Evolutionary conservation across 2,797 vertebrate genomes (phyloP).

Genomic region (Peromyscus attwateri): DNA sequence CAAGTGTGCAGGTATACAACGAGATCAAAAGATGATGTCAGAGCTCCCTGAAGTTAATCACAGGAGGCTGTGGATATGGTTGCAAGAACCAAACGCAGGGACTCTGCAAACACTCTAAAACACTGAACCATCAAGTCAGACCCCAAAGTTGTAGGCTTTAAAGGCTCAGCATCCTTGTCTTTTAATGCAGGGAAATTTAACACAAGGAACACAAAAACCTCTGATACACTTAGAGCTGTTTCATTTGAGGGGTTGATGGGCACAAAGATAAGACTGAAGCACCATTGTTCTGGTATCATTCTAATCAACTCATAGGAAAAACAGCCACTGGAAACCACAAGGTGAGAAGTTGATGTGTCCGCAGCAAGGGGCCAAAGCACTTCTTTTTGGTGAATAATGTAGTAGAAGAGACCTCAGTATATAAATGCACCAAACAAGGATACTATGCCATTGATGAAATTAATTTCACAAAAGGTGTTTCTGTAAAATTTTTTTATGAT

Average conservation of each 20-base stretch:
- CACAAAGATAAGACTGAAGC: neutral
- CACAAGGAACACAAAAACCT: neutral
- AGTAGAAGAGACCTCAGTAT: neutral
- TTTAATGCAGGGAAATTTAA: neutral
- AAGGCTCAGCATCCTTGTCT: neutral
- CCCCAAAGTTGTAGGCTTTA: neutral
- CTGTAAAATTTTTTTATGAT: slow-evolving; percentile 83
- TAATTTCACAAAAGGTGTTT: slow-evolving; percentile 83
- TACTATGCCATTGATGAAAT: slow-evolving; percentile 70
- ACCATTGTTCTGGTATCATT: neutral
- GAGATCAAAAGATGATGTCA: neutral
- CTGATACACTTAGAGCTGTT: neutral
- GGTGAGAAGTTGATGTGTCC: neutral
- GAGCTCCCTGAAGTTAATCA: neutral
- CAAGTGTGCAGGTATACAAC: neutral
- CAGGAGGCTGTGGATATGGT: neutral
- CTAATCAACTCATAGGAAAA: neutral
- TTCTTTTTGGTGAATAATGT: slow-evolving; percentile 2
- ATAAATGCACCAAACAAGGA: slow-evolving; percentile 3
- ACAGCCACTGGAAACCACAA: neutral
- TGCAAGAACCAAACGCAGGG: neutral
- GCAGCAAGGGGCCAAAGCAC: neutral
- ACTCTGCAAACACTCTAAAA: neutral
- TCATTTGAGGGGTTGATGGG: neutral
- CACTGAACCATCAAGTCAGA: neutral